Evolutionary conservation across 2,113 vertebrate genomes (phyloP).

Genomic region (Cygnus atratus): DNA sequence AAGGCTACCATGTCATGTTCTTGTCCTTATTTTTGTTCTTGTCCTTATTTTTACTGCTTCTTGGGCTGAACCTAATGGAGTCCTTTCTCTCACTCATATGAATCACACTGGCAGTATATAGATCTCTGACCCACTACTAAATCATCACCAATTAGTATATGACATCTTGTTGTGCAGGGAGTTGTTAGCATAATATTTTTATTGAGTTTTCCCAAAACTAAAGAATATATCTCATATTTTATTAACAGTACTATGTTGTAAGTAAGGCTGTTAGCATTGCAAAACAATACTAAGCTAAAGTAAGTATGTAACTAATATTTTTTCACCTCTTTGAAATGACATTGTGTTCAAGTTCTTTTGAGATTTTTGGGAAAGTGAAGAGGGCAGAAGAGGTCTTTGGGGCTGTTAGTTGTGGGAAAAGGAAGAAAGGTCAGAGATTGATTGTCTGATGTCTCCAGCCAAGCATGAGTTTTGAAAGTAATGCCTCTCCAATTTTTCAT

Average conservation of each 20-base stretch:
- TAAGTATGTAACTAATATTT: neutral
- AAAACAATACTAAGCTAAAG: neutral
- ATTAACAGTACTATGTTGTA: neutral
- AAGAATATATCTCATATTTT: neutral
- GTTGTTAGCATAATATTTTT: neutral
- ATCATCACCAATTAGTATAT: neutral
- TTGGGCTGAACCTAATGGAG: neutral
- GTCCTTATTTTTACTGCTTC: neutral
- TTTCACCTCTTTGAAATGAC: neutral
- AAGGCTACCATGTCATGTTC: accelerated
- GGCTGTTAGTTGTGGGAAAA: neutral
- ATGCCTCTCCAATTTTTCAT: neutral
- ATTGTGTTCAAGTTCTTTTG: neutral
- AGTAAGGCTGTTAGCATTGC: neutral
- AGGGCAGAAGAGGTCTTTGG: neutral
- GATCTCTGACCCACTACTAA: neutral
- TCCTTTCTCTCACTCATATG: neutral
- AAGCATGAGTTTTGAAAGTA: neutral
- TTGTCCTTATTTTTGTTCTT: neutral
- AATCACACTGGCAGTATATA: neutral
- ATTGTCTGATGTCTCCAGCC: accelerated
- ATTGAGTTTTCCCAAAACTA: neutral
- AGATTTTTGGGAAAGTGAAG: neutral
- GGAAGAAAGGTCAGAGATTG: neutral
- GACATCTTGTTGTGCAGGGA: neutral